These are phyloP conservation scores for Lichenostomus cassidix DNA, from an alignment of 2,113 vertebrate genomes.

Conservation along the genomic window DNA sequence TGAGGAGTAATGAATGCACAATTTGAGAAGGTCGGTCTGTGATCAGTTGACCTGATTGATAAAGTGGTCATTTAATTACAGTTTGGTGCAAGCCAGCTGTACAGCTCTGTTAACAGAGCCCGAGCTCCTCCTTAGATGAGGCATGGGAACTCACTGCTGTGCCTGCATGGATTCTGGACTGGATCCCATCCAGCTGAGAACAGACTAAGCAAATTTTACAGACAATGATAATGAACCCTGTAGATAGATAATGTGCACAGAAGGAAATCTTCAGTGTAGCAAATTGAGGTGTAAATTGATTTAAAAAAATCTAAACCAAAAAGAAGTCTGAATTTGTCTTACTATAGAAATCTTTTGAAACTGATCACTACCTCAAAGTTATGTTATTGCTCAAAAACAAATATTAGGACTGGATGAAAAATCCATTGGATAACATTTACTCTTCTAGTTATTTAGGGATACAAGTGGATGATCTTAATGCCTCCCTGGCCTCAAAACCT, in stretches of 20 bases:
- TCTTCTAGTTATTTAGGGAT: background rate
- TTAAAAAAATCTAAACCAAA: background rate
- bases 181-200: background rate
- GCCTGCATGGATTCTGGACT: background rate
- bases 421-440: background rate
- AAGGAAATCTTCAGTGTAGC: background rate
- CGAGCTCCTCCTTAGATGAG: background rate
- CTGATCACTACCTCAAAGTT: background rate
- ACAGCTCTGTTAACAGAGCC: background rate
- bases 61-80: background rate
- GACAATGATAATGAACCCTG: background rate
- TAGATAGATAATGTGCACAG: background rate
- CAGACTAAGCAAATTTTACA: background rate
- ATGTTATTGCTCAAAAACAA: background rate
- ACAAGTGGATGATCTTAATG: background rate
- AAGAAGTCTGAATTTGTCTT: background rate
- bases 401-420: background rate
- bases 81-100: background rate
- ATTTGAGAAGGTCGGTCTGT: background rate
- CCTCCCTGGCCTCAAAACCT: conserved; percentile 15
- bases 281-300: background rate
- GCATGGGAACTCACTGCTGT: background rate
- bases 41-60: background rate
- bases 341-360: background rate
- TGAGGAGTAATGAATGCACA: background rate